A percentile compares a stretch with the other conserved stretches of the same genome.
Evolutionary conservation across 2,797 vertebrate species (phyloP).

Genomic region (Pangasius krempfi): DNA sequence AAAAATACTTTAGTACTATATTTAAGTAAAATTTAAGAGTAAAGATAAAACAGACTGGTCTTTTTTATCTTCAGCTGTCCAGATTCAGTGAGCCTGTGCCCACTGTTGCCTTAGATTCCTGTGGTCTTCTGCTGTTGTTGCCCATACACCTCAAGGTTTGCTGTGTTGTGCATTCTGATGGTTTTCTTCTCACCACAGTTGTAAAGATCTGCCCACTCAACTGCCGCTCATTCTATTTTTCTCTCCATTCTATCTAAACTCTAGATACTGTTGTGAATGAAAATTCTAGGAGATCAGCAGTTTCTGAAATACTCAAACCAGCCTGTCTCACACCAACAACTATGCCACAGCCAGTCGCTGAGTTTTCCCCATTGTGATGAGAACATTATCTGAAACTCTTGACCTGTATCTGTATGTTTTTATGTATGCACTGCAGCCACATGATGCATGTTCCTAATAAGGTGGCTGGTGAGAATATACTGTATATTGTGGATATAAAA

Average conservation of each 20-base stretch:
- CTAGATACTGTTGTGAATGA: not conserved
- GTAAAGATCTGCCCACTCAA: not conserved
- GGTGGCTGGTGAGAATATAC: not conserved
- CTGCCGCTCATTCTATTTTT: not conserved
- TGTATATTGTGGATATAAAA: not conserved
- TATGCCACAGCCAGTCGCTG: not conserved
- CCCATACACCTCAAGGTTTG: not conserved
- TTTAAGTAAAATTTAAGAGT: not conserved
- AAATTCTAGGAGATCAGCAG: conserved; percentile 4
- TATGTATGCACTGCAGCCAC: not conserved
- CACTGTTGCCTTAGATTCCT: not conserved
- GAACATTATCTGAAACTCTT: not conserved
- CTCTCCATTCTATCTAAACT: not conserved
- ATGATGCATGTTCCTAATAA: not conserved
- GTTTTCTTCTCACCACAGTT: not conserved
- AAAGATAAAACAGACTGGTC: not conserved
- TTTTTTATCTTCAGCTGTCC: not conserved
- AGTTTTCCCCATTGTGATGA: not conserved
- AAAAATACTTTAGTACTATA: not conserved
- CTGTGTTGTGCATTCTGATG: not conserved
- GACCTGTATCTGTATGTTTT: not conserved
- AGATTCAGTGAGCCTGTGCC: not conserved
- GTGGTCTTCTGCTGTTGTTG: not conserved
- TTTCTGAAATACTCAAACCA: not conserved
- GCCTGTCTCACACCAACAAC: not conserved